These are phyloP conservation scores for Rhincodon typus DNA, from an alignment of 2,797 vertebrate genomes.

Conservation along the genomic window DNA sequence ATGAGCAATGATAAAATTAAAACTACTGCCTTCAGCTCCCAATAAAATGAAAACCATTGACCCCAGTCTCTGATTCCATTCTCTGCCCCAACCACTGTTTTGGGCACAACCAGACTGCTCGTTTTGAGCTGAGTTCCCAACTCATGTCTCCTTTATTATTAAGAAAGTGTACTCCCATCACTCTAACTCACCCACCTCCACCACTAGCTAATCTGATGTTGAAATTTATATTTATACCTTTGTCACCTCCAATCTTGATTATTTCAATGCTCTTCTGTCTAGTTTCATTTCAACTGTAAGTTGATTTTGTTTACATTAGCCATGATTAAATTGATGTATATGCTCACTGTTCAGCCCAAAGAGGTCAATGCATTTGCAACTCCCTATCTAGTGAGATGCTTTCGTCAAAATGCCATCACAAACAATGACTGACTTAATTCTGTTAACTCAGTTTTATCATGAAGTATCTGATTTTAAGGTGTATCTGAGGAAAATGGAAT, in stretches of 20 bases:
- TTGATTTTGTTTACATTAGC: background rate
- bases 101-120: background rate
- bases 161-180: background rate
- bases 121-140: background rate
- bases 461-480: background rate
- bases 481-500: background rate
- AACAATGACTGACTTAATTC: background rate
- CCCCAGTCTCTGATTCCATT: background rate
- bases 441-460: background rate
- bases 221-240: background rate
- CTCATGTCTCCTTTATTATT: background rate
- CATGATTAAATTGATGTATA: background rate
- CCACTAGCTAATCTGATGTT: background rate
- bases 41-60: background rate
- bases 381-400: background rate
- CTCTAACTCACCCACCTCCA: background rate
- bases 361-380: background rate
- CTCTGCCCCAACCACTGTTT: background rate
- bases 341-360: background rate
- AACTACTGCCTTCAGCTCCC: background rate
- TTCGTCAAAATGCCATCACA: background rate
- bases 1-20: background rate
- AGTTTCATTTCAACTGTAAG: background rate
- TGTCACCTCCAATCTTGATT: background rate
- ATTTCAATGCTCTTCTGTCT: background rate